Base-by-base conservation (phyloP, 2,888 invertebrate species). In the Nesidiocoris tenuis region DNA sequence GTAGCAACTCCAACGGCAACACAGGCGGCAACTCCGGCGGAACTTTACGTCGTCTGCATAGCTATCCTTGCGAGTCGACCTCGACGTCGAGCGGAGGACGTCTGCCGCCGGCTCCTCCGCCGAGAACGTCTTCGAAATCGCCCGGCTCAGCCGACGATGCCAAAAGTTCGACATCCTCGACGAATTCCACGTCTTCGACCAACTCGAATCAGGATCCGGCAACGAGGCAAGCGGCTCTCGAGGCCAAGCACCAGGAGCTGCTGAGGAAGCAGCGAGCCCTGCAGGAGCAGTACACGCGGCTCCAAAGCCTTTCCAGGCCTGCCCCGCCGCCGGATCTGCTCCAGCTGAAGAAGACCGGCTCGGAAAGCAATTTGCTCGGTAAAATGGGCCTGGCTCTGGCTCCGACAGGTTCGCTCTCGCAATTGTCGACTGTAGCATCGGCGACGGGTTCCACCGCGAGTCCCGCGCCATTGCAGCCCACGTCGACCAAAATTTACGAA, bases 81-180 rank as follows among this genome's bases (percentile, higher is more conserved):
- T 92, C 93, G 83, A 94, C 94, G 70, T 93, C 94, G 59, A 89
- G 93, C 77, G 86, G 92, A 76, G 90, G 91, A 76, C 85, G 92
- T 83, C 90, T 93, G 61, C 95, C 95, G 5, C 95, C 95, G 18
- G 95, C 93, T n/a, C 93, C 95, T 25, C 95, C 95, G 24, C 95
- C 95, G n/a, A 88, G 95, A 80, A 94, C 94, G 80, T 93, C 93
- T 80, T 94, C 94, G 66, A 91, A 93, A 82, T 94, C 94, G 18
- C 95, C 95, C 0, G 85, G 94, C 81, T 91, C 93, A 22, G 21
- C 64, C 3, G 74, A 74, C 17, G 74, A 74, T 17, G 61, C 22
- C 12, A 21, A 7, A 12, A 18, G 18, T 94, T 94, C 65, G 1
- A 55, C 54, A 9, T 21, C 67, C 21, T 94, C 95, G 19, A 91